A percentile compares a stretch with the other conserved stretches of the same genome.
These are phyloP conservation scores for Riparia riparia DNA, from an alignment of 2,113 vertebrate genomes.

Conservation along the genomic window DNA sequence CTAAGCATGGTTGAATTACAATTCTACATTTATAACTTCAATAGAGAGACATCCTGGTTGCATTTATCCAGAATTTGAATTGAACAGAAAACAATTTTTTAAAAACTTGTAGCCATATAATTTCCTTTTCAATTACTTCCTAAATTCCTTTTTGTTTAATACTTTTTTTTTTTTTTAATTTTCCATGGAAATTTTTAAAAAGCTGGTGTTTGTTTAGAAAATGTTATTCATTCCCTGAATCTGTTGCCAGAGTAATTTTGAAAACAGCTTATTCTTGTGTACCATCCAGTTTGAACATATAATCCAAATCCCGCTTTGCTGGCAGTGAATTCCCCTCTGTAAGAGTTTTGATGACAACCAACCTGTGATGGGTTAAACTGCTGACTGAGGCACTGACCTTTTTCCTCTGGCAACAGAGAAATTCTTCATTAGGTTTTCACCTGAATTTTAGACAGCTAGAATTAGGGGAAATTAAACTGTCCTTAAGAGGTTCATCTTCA, in stretches of 20 bases:
- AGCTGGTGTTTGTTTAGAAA: neutral
- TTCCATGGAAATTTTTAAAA: neutral
- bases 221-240: neutral
- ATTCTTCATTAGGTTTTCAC: neutral
- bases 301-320: neutral
- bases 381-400: neutral
- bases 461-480: conserved; percentile 4
- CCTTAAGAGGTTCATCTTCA: neutral
- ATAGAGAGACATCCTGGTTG: neutral
- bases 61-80: neutral
- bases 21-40: neutral
- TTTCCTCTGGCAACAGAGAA: neutral
- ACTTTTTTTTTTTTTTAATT: too few species aligned
- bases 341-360: neutral
- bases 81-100: neutral
- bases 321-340: neutral
- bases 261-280: neutral
- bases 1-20: neutral
- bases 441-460: neutral
- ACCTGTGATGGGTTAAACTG: neutral
- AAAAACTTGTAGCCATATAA: neutral
- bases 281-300: neutral
- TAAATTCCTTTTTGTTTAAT: neutral
- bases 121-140: neutral
- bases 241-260: neutral